Conservation (phyloP, 2,888 invertebrate genomes). For the Vandiemenella viatica region DNA sequence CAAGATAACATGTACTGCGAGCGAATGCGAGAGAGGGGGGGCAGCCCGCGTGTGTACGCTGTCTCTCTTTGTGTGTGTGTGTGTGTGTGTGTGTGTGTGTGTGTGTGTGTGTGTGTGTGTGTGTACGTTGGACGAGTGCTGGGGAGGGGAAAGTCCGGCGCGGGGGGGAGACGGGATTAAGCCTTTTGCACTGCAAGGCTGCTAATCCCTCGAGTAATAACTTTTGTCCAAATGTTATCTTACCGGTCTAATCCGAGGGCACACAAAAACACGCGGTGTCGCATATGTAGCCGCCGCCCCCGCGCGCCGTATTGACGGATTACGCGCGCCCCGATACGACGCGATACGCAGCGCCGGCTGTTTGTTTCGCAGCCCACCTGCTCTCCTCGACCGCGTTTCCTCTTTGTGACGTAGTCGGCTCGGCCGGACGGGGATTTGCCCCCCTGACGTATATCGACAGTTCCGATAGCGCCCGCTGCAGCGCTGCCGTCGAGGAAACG, state of each 20-base stretch:
- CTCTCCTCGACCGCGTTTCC: no score
- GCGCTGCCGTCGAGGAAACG: no score
- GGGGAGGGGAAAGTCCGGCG: background rate
- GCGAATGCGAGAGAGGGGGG: background rate
- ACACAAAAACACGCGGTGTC: slow-evolving; percentile 1
- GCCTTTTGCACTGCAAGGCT: background rate
- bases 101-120: background rate
- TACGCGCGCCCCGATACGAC: no score
- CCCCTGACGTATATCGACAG: no score
- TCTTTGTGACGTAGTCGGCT: no score
- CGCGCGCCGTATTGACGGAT: background rate
- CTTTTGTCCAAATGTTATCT: slow-evolving; percentile 1
- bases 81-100: no score
- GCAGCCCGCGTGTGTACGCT: background rate
- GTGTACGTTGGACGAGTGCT: background rate
- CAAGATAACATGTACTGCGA: background rate
- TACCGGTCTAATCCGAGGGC: background rate
- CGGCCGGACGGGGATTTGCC: no score
- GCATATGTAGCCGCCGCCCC: background rate
- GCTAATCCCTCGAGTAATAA: slow-evolving; percentile 2
- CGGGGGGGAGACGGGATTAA: background rate
- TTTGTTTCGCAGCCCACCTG: background rate
- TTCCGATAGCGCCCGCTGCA: no score
- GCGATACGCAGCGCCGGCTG: no score
- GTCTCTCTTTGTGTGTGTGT: background rate